Base-by-base conservation (phyloP, 2,888 invertebrate species). In the Anticlea derivata region DNA sequence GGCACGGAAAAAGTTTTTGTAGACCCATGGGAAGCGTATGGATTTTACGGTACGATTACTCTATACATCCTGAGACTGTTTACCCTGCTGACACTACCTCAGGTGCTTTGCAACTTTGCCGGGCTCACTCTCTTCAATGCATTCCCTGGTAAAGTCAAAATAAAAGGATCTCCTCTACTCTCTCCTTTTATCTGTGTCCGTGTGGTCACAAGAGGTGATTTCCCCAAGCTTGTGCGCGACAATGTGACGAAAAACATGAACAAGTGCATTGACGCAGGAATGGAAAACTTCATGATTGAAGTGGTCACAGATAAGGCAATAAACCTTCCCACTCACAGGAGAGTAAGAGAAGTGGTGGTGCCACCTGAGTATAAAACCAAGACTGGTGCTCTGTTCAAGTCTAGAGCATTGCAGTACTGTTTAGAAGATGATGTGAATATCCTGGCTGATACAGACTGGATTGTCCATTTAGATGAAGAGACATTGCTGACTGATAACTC, bases 391-490 rank as follows among this genome's bases (percentile, higher is more conserved):
- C 87, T 98, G 49, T 99, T 98, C 79, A 99, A 99, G 83, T 96
- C 98, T 0, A 92, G 98, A 63, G 99, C 99, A 12, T 88, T 99
- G 44, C 99, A 99, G 79, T 99, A 98, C 82, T 98, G 98, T 73
- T 91, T 98, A 45, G 98, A 99, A 85, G 96, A 96, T 69, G 94
- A 94, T 72, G 95, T 98, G 1, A 98, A 98, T 82, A 92, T 92
- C 65, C 81, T 98, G 38, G 94, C 94, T 43, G 97, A 97, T 73
- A 94, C 94, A 60, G 98, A 98, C 78, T 99, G 98, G 98, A 95
- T 99, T 71, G 97, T 98, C n/a, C 99, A 99, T 88, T 91, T 99
- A 54, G 99, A 99, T 83, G 99, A 99, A 86, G 99, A 99, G 82
- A 99, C 99, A 0, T 87, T 99, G 44, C 88, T 99, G 20, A 98